Evolutionary conservation across 2,113 vertebrate genomes (phyloP).

Genomic region (Pipra filicauda): DNA sequence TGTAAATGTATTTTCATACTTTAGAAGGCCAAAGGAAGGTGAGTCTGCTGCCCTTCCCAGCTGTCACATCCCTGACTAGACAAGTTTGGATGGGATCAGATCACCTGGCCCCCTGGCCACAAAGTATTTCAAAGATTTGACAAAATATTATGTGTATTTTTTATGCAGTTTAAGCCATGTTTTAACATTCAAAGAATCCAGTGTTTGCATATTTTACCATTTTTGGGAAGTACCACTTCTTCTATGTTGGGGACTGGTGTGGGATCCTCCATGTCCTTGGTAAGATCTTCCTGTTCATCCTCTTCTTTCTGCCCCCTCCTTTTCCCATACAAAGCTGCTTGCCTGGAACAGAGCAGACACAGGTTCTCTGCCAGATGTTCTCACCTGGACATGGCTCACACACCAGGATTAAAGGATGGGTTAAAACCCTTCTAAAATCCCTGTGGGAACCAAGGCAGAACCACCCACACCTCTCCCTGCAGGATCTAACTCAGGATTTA

Average conservation of each 20-base stretch:
- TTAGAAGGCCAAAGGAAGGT: background rate
- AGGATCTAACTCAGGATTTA: background rate
- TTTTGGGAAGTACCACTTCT: constrained; percentile 92
- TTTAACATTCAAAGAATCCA: background rate
- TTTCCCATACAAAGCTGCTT: constrained; percentile 86
- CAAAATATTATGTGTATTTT: accelerated
- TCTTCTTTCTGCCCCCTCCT: constrained; percentile 91
- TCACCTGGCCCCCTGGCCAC: accelerated
- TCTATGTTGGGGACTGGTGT: constrained; percentile 94
- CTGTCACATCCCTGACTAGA: background rate
- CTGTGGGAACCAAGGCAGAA: background rate
- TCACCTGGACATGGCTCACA: background rate
- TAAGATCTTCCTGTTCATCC: constrained; percentile 94
- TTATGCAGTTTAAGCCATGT: background rate
- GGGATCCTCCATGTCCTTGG: constrained; percentile 96
- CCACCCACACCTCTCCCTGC: background rate
- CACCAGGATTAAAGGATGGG: background rate
- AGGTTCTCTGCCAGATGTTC: background rate
- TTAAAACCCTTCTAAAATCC: background rate
- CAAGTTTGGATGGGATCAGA: background rate
- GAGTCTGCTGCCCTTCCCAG: background rate
- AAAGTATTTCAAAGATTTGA: background rate
- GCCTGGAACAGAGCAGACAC: constrained; percentile 72
- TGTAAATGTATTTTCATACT: background rate
- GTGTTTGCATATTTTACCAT: constrained; percentile 65